Percentiles rank a stretch among this genome's conserved stretches.
Evolutionary conservation across 2,888 invertebrate species (phyloP).

Genomic region (Ophonus ardosiacus): DNA sequence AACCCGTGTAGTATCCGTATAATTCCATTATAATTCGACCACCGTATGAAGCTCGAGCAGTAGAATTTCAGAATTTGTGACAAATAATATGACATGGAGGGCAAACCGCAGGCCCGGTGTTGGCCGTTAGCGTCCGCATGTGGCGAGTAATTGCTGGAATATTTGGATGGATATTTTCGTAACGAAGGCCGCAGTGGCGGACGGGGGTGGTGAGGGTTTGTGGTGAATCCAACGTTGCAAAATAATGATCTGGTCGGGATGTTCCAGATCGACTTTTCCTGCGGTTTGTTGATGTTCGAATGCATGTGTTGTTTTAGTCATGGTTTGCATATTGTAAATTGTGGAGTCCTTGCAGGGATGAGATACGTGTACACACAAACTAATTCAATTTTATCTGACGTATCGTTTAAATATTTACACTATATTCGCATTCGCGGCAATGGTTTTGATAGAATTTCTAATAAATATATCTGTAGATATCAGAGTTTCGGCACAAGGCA

Average conservation of each 20-base stretch:
- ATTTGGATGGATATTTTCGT: constrained; percentile 47
- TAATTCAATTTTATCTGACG: no score
- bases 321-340: not conserved
- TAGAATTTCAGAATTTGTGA: constrained; percentile 40
- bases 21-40: not conserved
- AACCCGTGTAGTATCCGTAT: not conserved
- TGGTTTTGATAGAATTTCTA: no score
- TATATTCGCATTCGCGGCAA: no score
- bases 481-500: no score
- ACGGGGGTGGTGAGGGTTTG: not conserved
- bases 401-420: no score
- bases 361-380: no score
- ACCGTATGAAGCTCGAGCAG: not conserved
- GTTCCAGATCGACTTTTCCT: constrained; percentile 10
- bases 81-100: constrained; percentile 31
- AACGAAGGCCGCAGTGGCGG: constrained; percentile 2
- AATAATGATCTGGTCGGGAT: constrained; percentile 34
- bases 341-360: not conserved
- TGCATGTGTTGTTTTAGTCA: not conserved
- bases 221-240: constrained; percentile 16
- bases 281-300: not conserved
- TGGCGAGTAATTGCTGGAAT: constrained; percentile 39
- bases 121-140: constrained; percentile 29
- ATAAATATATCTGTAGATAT: no score
- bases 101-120: not conserved